phyloP scores from a whole-genome alignment of 2,113 vertebrate species.

The Lota lota region DNA sequence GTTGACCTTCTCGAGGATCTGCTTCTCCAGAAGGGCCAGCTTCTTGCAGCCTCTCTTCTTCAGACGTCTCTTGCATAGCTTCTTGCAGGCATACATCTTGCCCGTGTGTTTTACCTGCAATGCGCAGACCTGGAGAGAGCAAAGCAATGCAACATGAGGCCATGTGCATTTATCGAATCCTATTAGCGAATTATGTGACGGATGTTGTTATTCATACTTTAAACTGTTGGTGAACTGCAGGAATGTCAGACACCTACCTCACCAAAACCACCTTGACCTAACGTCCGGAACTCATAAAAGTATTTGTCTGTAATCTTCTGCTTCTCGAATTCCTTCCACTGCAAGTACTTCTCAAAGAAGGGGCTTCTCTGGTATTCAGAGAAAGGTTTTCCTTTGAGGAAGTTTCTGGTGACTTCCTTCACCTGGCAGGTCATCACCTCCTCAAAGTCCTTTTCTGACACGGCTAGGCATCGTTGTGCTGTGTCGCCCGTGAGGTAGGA shows the following conservation, averaged over 20 bases:
- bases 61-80: constrained; percentile 85
- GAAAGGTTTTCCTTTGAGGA: constrained; percentile 82
- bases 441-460: constrained; percentile 69
- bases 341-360: constrained; percentile 83
- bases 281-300: constrained; percentile 85
- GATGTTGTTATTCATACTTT: not conserved
- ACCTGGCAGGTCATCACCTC: constrained; percentile 60
- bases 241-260: constrained; percentile 74
- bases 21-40: constrained; percentile 87
- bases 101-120: constrained; percentile 87
- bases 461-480: constrained; percentile 63
- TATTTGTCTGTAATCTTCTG: constrained; percentile 81
- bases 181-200: not conserved
- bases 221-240: not conserved
- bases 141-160: not conserved
- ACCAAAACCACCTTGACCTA: constrained; percentile 90
- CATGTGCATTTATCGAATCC: not conserved
- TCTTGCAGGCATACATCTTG: constrained; percentile 94
- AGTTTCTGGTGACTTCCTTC: constrained; percentile 72
- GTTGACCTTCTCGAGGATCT: constrained; percentile 84
- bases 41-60: constrained; percentile 88
- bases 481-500: constrained; percentile 75
- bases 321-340: constrained; percentile 89
- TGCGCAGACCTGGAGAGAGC: constrained; percentile 82
- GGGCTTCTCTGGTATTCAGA: constrained; percentile 79